Base-by-base conservation (phyloP, 2,113 vertebrate species). In the Sinocyclocheilus anshuiensis region DNA sequence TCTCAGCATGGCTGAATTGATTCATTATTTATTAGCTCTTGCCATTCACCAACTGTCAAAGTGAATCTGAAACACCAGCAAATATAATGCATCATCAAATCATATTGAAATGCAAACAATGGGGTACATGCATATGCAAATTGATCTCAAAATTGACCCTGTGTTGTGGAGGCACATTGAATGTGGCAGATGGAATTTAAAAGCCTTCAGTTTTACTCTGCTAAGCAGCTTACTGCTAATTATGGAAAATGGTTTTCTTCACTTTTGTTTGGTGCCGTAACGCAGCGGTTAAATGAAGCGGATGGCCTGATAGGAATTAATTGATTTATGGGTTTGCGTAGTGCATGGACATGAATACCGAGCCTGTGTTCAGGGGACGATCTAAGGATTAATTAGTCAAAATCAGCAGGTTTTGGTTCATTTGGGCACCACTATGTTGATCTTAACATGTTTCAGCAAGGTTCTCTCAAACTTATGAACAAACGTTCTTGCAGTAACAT, bases 111-210 rank as follows among this genome's bases (percentile, higher is more conserved):
- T 86, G 24, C 36, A 79, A 89, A 86, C 71, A 87, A 65, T 59
- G 45, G 79, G 81, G 45, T 33, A 83, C 83, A 63, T 83, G 72
- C 57, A 82, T 83, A 76, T 81, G 59, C 55, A 65, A 69, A 76
- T n/a, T 77, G 79, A 76, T 86, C 79, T 33, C 85, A 65, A 48
- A 53, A 63, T 83, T 82, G 79, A 82, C 78, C 85, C 84, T 24
- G 36, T 53, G 59, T 36, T 86, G 84, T 61, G 84, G 72, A 20
- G 57, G 33, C 48, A 11, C 61, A 75, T 78, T 87, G 84, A 87
- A 87, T 86, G 84, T 59, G 59, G 79, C 89, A 90, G 87, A 87
- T 83, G 87, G 48, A 88, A 26, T 86, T 76, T 33, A 85, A 85
- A 67, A 85, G 45, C 45, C 45, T 55, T 26, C 24, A 69, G 80